Evolutionary conservation across 1,140 invertebrate genomes (phyloP).

Genomic region (Aphis craccivora): DNA sequence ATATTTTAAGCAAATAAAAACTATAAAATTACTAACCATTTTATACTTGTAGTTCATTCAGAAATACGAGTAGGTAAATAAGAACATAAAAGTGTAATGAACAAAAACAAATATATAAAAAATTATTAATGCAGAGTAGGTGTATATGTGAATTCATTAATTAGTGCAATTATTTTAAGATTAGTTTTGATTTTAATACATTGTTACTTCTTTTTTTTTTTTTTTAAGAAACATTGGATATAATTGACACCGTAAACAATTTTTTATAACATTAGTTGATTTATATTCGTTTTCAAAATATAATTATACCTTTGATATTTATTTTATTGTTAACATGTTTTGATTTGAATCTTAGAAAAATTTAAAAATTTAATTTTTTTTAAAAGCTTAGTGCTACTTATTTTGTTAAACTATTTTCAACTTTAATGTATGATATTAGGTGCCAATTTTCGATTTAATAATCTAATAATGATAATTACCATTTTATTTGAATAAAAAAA

Average conservation of each 20-base stretch:
- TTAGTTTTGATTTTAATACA: background rate
- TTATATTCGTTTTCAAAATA: background rate
- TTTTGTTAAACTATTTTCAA: background rate
- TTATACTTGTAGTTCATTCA: background rate
- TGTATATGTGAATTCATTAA: no score
- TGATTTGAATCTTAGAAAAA: no score
- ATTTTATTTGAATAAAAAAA: background rate
- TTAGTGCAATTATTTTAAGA: no score
- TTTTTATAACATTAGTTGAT: background rate
- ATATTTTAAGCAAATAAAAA: background rate
- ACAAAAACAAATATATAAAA: background rate
- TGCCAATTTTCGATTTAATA: background rate
- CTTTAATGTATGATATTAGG: background rate
- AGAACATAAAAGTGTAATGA: background rate
- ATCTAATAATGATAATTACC: background rate
- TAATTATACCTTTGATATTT: background rate
- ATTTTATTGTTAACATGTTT: background rate
- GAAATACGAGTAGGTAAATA: background rate
- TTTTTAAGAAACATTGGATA: background rate
- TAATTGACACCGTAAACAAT: background rate
- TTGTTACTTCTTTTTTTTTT: background rate
- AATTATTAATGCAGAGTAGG: background rate
- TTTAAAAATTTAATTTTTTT: background rate
- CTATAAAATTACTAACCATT: no score
- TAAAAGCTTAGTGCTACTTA: background rate